These are phyloP conservation scores for Hipposideros larvatus DNA, from an alignment of 2,797 vertebrate species.

Conservation along the genomic window DNA sequence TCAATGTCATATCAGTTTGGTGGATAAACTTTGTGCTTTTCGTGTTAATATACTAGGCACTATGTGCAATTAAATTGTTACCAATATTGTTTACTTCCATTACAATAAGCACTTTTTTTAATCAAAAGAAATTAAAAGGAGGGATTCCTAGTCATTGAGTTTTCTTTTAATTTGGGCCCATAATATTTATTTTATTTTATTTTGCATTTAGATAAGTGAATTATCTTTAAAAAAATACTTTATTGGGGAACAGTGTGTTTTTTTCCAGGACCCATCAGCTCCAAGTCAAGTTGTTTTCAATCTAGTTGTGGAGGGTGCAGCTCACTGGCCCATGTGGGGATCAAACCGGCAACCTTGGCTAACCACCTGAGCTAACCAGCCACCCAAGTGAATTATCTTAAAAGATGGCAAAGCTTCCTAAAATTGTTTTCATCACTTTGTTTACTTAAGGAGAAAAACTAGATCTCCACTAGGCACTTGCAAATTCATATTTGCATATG, in stretches of 20 bases:
- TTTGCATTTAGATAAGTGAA: not conserved
- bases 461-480: not conserved
- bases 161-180: not conserved
- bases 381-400: not conserved
- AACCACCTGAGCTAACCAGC: too few relatives aligned
- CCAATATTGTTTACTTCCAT: not conserved
- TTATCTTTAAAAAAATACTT: not conserved
- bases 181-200: constrained; percentile 11
- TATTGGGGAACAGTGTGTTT: too few relatives aligned
- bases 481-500: not conserved
- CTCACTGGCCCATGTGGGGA: too few relatives aligned
- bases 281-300: too few relatives aligned
- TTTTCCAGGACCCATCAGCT: too few relatives aligned
- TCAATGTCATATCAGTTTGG: not conserved
- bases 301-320: too few relatives aligned
- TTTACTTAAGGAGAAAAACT: constrained; percentile 3
- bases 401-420: not conserved
- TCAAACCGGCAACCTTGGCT: too few relatives aligned
- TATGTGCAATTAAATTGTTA: not conserved
- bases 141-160: not conserved
- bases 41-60: not conserved
- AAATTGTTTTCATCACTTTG: not conserved
- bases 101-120: not conserved
- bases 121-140: constrained; percentile 20
- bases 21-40: not conserved